Conservation (phyloP, 2,888 invertebrate genomes). For the Pristionchus entomophagus region DNA sequence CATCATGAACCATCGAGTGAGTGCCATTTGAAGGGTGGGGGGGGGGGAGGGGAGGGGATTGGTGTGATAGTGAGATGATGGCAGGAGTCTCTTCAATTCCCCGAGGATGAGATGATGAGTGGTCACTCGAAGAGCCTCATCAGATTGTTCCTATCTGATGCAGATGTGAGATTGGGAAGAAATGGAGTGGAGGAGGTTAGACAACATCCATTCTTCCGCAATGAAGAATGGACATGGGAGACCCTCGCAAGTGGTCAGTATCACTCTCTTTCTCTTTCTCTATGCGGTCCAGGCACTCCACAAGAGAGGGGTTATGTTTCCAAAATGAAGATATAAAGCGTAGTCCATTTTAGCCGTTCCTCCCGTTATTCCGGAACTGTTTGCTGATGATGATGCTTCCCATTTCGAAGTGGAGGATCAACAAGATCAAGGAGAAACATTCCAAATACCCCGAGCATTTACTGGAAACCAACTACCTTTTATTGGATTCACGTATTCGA, state of each 20-base stretch:
- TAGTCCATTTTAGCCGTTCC: slow-evolving; percentile 81
- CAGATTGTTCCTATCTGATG: slow-evolving; percentile 91
- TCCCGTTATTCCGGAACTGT: slow-evolving; percentile 95
- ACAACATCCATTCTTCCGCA: slow-evolving; percentile 92
- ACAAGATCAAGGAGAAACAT: slow-evolving; percentile 85
- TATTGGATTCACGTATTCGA: slow-evolving; percentile 97
- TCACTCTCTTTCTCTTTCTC: not conserved
- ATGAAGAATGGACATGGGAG: slow-evolving; percentile 97
- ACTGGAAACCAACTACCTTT: slow-evolving; percentile 98
- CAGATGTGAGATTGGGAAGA: slow-evolving; percentile 83
- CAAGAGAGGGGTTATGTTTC: no score
- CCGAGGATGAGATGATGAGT: not conserved
- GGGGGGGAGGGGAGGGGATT: not conserved
- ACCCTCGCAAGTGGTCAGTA: slow-evolving; percentile 88
- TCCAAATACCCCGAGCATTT: slow-evolving; percentile 96
- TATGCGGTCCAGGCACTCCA: no score
- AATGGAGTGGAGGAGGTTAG: slow-evolving; percentile 96
- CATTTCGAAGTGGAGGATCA: slow-evolving; percentile 86
- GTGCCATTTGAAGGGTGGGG: not conserved
- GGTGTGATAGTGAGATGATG: not conserved
- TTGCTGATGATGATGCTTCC: slow-evolving; percentile 96
- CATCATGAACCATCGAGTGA: slow-evolving; percentile 93
- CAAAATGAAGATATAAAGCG: not conserved
- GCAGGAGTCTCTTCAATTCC: slow-evolving; percentile 30
- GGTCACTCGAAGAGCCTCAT: slow-evolving; percentile 83